phyloP scores from a whole-genome alignment of 2,797 vertebrate species.

The Acanthornis magna region DNA sequence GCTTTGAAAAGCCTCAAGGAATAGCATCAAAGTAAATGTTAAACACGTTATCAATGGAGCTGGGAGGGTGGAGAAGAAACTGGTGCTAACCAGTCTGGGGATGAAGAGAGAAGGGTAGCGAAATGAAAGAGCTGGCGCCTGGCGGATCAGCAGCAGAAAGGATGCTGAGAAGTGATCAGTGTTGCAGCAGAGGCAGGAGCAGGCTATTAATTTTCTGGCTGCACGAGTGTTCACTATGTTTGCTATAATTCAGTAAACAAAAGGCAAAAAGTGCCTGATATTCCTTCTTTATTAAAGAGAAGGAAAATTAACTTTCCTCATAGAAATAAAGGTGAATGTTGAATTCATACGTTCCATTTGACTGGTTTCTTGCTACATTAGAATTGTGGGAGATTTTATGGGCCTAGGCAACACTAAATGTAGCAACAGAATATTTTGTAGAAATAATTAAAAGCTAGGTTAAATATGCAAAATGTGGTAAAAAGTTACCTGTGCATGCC shows the following conservation, averaged over 20 bases:
- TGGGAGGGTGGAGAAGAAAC: background rate
- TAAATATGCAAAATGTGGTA: background rate
- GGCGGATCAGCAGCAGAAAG: fast-evolving
- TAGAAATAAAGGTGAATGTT: conserved; percentile 5
- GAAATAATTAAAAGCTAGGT: background rate
- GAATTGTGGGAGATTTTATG: background rate
- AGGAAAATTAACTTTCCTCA: background rate
- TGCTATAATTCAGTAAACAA: background rate
- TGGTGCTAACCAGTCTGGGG: background rate
- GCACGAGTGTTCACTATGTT: background rate
- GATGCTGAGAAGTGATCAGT: background rate
- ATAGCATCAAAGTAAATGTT: conserved; percentile 13
- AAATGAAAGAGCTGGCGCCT: fast-evolving
- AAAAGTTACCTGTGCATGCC: background rate
- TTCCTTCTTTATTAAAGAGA: conserved; percentile 4
- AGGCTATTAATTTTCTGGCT: background rate
- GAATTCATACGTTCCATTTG: background rate
- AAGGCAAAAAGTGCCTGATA: background rate
- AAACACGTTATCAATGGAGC: background rate
- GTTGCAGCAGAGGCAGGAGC: background rate
- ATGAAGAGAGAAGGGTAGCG: background rate
- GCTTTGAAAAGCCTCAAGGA: conserved; percentile 4
- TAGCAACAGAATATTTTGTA: background rate
- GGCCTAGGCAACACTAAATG: background rate
- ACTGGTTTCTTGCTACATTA: background rate